Conservation (phyloP, 2,888 invertebrate species). For the Coelopa pilipes region DNA sequence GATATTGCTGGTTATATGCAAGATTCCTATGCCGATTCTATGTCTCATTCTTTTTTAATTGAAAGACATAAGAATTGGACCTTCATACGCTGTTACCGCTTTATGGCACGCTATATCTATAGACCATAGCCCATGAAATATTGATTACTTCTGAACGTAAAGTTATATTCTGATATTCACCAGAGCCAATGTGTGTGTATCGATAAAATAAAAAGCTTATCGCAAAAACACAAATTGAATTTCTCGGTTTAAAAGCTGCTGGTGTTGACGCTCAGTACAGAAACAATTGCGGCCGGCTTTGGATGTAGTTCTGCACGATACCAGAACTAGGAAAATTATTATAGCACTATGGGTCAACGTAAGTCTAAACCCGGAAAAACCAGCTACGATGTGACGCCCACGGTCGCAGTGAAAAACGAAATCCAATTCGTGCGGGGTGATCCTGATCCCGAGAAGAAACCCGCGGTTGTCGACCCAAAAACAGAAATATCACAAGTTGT, state of each 20-base stretch:
- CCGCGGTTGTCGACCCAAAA: neutral
- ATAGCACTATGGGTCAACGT: constrained; percentile 45
- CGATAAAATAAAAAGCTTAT: constrained; percentile 11
- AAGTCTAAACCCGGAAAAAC: constrained; percentile 44
- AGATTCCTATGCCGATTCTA: too few relatives aligned
- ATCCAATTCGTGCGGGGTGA: neutral
- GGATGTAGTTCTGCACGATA: neutral
- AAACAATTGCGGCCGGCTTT: constrained; percentile 5
- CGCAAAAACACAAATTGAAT: neutral
- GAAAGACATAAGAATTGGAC: too few relatives aligned
- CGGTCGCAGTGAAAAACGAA: constrained; percentile 8
- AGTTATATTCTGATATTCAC: too few relatives aligned
- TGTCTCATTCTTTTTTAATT: too few relatives aligned
- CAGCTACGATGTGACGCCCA: constrained; percentile 46
- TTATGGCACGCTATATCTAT: too few relatives aligned
- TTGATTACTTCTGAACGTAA: too few relatives aligned
- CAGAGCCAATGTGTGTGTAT: neutral
- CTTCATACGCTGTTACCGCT: too few relatives aligned
- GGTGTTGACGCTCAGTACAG: constrained; percentile 10
- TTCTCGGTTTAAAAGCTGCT: neutral
- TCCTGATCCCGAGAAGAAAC: neutral
- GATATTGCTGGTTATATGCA: too few relatives aligned
- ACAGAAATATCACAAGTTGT: neutral
- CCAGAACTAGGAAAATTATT: neutral
- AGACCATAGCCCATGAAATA: too few relatives aligned